Evolutionary conservation across 2,888 invertebrate species (phyloP), one percentile per base, ranked within the genome.

Genomic region (Urechis unicinctus): DNA sequence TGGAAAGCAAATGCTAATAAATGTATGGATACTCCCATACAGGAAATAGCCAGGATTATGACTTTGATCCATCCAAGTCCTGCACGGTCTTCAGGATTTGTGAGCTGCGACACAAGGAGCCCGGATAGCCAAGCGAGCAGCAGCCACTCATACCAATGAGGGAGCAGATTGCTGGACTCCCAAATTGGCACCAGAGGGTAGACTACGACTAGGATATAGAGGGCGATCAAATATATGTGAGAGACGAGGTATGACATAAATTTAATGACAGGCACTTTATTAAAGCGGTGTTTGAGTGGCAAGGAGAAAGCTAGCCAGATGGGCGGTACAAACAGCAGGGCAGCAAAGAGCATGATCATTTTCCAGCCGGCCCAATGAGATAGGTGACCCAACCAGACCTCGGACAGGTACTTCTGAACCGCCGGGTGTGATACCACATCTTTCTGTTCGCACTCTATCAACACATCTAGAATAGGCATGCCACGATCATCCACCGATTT

Each of bases 191-290:
- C 59, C 26, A 76, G 61, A 0, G 80, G 80, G 49, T 68, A 68
- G 21, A 79, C 78, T 9, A 75, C 74, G 31, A 91, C 91, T 68
- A 96, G 83, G 66, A 91, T 85, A 68, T 97, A 85, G 70, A 97
- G 86, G 63, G 91, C 81, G 88, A 97, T 95, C 66, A 98, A 86
- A 81, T 96, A 96, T 70, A 98, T 88, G 81, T 99, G 98, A 5
- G 97, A 96, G 26, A 97, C 96, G 69, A 99, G 84, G 81, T 98
- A 97, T 46, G 96, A 95, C 90, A 97, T 96, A 81, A 98, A 99
- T 81, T 98, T 98, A 74, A 99, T 95, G 74, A 98, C 96, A 57
- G 98, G 98, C 71, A 97, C 92, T 83, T 95, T 92, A 83, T 94
- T 91, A 81, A 90, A 94, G 80, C 89, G 89, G 82, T 94, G 93